phyloP scores from a whole-genome alignment of 2,888 invertebrate species.

The Hedya salicella region DNA sequence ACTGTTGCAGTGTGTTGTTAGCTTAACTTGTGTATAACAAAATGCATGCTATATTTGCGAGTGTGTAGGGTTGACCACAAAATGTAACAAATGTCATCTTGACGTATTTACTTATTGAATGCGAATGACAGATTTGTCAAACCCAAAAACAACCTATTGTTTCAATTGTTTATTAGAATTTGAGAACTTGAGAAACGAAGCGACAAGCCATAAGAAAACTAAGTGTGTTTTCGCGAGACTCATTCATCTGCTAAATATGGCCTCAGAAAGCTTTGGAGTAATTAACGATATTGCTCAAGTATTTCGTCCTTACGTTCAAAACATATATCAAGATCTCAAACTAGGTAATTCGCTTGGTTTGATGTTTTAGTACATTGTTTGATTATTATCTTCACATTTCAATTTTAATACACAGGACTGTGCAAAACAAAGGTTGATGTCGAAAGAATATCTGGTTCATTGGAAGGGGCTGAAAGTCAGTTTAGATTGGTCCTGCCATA shows the following conservation, averaged over 20 bases:
- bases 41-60: too few species aligned
- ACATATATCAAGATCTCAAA: constrained; percentile 74
- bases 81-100: too few species aligned
- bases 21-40: too few species aligned
- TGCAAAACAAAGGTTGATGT: constrained; percentile 79
- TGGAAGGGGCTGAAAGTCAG: constrained; percentile 77
- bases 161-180: too few species aligned
- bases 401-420: constrained; percentile 60
- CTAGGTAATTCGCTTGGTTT: constrained; percentile 73
- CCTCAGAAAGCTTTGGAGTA: constrained; percentile 60
- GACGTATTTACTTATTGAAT: too few species aligned
- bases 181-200: too few species aligned
- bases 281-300: constrained; percentile 71
- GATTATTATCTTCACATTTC: neutral
- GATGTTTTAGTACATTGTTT: neutral
- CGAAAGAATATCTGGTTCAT: constrained; percentile 69
- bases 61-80: too few species aligned
- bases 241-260: constrained; percentile 53
- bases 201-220: neutral
- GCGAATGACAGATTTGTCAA: too few species aligned
- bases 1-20: too few species aligned
- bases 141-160: too few species aligned
- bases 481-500: constrained; percentile 88
- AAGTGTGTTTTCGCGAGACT: neutral
- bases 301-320: constrained; percentile 76